A percentile compares a stretch with the other conserved stretches of the same genome.
These are phyloP conservation scores for Notoglanidium macrostoma DNA, from an alignment of 2,797 vertebrate genomes.

Conservation along the genomic window DNA sequence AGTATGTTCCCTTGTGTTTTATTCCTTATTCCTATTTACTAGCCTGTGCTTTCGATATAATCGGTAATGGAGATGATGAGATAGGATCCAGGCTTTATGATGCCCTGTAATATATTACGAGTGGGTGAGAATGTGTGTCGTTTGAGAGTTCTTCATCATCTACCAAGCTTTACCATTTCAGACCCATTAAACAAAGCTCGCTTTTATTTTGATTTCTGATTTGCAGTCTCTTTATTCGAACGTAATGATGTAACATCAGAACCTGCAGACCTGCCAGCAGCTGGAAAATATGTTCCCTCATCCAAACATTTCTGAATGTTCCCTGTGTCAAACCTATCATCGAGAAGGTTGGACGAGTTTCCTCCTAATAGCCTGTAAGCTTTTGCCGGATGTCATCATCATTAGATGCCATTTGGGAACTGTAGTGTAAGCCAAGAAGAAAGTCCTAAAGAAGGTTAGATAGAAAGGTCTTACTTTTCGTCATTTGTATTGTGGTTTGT, in stretches of 20 bases:
- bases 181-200: not conserved
- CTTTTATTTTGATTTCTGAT: not conserved
- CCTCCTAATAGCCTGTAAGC: not conserved
- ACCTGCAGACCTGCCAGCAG: constrained; percentile 7
- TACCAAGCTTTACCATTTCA: not conserved
- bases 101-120: not conserved
- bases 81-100: not conserved
- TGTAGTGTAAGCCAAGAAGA: not conserved
- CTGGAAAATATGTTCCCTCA: constrained; percentile 10
- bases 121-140: not conserved
- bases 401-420: constrained; percentile 7
- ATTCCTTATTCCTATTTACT: not conserved
- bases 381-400: constrained; percentile 6
- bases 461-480: not conserved
- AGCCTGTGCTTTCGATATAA: not conserved
- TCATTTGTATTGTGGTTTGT: no score
- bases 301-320: not conserved
- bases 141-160: not conserved
- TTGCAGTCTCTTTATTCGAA: not conserved
- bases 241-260: constrained; percentile 5
- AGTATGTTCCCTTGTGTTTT: not conserved
- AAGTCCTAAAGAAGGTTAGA: not conserved
- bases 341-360: not conserved
- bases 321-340: not conserved
- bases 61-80: not conserved